Evolutionary conservation across 2,797 vertebrate species (phyloP), one percentile per base, ranked within the genome.

Genomic region (Takifugu ocellatus): DNA sequence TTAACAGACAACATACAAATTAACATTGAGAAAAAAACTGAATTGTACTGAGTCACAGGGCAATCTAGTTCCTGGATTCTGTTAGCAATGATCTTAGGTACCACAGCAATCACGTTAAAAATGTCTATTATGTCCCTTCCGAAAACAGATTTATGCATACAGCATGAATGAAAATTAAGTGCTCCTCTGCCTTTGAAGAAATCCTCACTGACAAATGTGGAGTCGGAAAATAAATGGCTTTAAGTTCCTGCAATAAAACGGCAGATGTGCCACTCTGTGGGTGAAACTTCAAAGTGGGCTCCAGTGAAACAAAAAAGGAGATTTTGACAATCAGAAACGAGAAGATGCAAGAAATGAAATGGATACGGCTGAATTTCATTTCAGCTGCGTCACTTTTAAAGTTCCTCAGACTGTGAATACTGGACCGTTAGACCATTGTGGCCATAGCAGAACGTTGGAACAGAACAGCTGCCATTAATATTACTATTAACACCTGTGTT

Each of bases 91-190:
- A 39, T 33, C 31, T 33, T 33, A 33, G 31, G 8, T 39, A 10
- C 36, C 11, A 39, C 14, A 39, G 36, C 11, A 39, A 39, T 14
- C 12, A 2, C 2, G 2, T 39, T 39, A 39, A 39, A 15, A 36
- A 39, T 1, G 36, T 14, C 36, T 39, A 51, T 54, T 17, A 54
- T 50, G 61, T 57, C 7, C 51, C 51, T 7, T 29, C 26, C 26
- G 27, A 25, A 15, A 12, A 49, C 16, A 39, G 24, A 60, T 63
- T 51, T 24, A 49, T 49, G 39, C 33, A 46, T 46, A 62, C 44
- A 42, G 15, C 47, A 31, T 62, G 39, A 56, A 43, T 49, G 8
- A 67, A 61, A 66, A 11, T 44, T 33, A 17, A 66, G 47, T 16
- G n/a, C 17, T 6, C n/a, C 49, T 39, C n/a, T 16, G 45, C 29